Base-by-base conservation (phyloP, 2,888 invertebrate genomes). In the Dasypolia templi region DNA sequence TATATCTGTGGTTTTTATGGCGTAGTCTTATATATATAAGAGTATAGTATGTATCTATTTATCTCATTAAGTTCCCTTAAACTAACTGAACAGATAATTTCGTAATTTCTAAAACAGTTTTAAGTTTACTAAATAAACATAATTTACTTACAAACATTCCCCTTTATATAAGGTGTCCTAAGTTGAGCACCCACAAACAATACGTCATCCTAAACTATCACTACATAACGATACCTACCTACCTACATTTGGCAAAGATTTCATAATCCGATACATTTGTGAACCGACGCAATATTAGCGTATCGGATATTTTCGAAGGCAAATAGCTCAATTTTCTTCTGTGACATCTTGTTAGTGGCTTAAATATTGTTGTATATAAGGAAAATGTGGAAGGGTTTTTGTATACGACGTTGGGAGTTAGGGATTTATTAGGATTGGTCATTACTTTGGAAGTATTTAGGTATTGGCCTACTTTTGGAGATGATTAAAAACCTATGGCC, bases 261-360 rank as follows among this genome's bases (percentile, higher is more conserved):
- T 76, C 72, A 79, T 84, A 78, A 84, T 81, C 78, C 49, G 87
- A 86, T 84, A 84, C 74, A 79, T 84, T 79, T 65, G 55, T 51
- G 67, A 58, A 71, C 39, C 63, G 51, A 42, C 63, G 35, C 29
- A 49, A 75, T 84, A 84, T 81, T 84, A 84, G 81, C 84, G 75
- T 81, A 84, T 75, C 46, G 61, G 59, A 61, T 84, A 75, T 81
- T 76, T 81, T 81, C 70, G 66, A 68, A 65, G 63, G 67, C 75
- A 85, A 87, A 82, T 82, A 85, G 75, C 77, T 78, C 75, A 82
- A 86, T 86, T 77, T 73, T 79, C 62, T 53, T 74, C 67, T 53
- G 59, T 61, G 73, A 80, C 80, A 80, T 82, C 72, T 85, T 78
- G 74, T 76, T 85, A 82, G 75, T 76, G 69, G 66, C 72, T 80